phyloP scores from a whole-genome alignment of 2,113 vertebrate genomes.

The Myrmecobius fasciatus region DNA sequence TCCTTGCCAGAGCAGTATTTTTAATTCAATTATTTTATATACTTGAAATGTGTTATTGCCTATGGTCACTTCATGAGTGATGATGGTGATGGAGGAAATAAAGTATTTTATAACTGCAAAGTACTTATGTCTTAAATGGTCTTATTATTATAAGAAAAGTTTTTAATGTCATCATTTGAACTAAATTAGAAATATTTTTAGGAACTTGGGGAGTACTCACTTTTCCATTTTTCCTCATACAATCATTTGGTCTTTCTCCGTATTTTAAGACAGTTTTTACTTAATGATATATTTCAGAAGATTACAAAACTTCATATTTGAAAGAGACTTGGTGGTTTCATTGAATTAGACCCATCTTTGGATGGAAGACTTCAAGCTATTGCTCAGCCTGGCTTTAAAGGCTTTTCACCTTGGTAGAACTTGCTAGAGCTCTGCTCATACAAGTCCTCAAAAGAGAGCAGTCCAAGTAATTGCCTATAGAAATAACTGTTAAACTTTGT shows the following conservation, averaged over 20 bases:
- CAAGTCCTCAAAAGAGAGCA: neutral
- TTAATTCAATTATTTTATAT: slow-evolving; percentile 51
- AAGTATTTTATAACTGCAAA: neutral
- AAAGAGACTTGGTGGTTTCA: neutral
- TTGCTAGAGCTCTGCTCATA: neutral
- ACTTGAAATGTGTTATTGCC: slow-evolving; percentile 28
- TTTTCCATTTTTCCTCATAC: neutral
- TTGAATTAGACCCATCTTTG: neutral
- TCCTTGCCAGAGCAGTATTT: neutral
- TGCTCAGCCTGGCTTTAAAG: neutral
- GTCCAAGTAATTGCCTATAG: neutral
- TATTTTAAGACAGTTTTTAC: neutral
- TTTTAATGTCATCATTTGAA: slow-evolving; percentile 17
- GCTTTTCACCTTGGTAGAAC: neutral
- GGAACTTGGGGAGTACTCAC: neutral
- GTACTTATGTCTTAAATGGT: slow-evolving; percentile 28
- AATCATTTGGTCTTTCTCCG: neutral
- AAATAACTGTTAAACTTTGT: slow-evolving; percentile 26
- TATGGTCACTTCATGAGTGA: slow-evolving; percentile 16
- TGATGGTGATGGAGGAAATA: neutral
- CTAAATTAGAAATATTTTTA: neutral
- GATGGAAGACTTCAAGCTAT: neutral
- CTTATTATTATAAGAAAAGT: slow-evolving; percentile 54
- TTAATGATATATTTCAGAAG: neutral
- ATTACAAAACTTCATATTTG: neutral